Evolutionary conservation across 2,888 invertebrate genomes (phyloP), one percentile per base, ranked within the genome.

Genomic region (Andricus curvator): DNA sequence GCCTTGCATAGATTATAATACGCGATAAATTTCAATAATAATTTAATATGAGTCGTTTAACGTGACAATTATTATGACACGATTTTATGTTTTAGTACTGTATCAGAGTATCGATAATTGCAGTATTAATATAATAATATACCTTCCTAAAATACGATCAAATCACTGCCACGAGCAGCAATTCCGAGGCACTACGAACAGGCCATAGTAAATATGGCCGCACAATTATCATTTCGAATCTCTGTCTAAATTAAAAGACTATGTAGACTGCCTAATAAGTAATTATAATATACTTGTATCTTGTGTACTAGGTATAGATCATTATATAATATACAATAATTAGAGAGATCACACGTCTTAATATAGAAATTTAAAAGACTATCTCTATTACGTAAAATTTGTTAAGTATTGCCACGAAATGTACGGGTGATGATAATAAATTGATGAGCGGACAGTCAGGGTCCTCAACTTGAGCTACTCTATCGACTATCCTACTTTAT

Each of bases 111-210:
- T 89, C 89, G 88, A 90, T 90, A 90, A 90, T 90, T 90, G 90
- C 89, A 89, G 88, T 88, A 88, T 89, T 87, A 88, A 90, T 91
- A 90, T 90, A 89, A 90, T 90, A 90, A 84, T 84, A 91, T 90
- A 91, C 90, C 91, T 86, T 91, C 89, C 90, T 91, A 92, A 92
- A 92, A 92, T 92, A 92, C 90, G 90, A 90, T 92, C 90, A 92
- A 92, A 92, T 92, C 89, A 90, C 92, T 92, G 92, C 92, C 84
- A 85, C 89, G 90, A 91, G 92, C 92, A 92, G 92, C 90, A 91
- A 92, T 92, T 92, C 91, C 92, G 92, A 92, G 92, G 92, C 92
- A 92, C 92, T 92, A 92, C 92, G 90, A 92, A 92, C 92, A 90
- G 92, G 91, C 92, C 92, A 92, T 90, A 91, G 87, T 89, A 88